Conservation (phyloP, 2,888 invertebrate genomes). For the Stramonita haemastoma region DNA sequence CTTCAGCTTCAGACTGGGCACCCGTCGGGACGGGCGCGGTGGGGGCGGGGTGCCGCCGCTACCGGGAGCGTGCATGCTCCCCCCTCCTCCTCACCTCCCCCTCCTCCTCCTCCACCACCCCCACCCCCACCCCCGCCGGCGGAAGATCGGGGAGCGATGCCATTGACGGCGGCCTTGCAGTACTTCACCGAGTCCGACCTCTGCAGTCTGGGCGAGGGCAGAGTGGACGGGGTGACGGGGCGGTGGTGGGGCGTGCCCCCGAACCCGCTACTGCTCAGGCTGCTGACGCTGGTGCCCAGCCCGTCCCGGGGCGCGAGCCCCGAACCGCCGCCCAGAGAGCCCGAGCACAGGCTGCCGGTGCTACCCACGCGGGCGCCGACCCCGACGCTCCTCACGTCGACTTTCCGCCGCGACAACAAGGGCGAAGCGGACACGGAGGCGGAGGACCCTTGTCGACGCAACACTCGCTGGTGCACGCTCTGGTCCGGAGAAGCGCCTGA, state of each 20-base stretch:
- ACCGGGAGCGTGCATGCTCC: constrained; percentile 2
- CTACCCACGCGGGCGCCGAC: not conserved
- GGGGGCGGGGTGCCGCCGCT: constrained; percentile 52
- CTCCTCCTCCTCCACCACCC: constrained; percentile 47
- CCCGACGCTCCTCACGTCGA: not conserved
- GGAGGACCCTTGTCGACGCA: constrained; percentile 37
- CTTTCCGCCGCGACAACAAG: constrained; percentile 33
- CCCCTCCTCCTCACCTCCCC: constrained; percentile 39
- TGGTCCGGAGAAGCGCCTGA: constrained; percentile 12
- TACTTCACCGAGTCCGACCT: constrained; percentile 71
- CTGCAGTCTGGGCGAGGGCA: constrained; percentile 61
- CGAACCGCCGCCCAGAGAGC: constrained; percentile 4
- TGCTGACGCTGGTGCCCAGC: constrained; percentile 22
- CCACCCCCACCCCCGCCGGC: constrained; percentile 40
- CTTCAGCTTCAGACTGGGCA: constrained; percentile 73
- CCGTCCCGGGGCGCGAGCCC: constrained; percentile 24
- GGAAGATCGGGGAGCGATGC: constrained; percentile 60
- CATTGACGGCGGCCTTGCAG: constrained; percentile 67
- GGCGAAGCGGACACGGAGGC: constrained; percentile 32
- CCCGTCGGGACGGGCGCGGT: constrained; percentile 63
- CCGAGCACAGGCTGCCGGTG: not conserved
- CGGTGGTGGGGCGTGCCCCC: constrained; percentile 41
- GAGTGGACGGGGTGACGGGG: constrained; percentile 45
- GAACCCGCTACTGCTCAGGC: constrained; percentile 39
- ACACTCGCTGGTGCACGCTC: constrained; percentile 19